phyloP scores from a whole-genome alignment of 2,888 invertebrate species.

The Caenorhabditis sp. region DNA sequence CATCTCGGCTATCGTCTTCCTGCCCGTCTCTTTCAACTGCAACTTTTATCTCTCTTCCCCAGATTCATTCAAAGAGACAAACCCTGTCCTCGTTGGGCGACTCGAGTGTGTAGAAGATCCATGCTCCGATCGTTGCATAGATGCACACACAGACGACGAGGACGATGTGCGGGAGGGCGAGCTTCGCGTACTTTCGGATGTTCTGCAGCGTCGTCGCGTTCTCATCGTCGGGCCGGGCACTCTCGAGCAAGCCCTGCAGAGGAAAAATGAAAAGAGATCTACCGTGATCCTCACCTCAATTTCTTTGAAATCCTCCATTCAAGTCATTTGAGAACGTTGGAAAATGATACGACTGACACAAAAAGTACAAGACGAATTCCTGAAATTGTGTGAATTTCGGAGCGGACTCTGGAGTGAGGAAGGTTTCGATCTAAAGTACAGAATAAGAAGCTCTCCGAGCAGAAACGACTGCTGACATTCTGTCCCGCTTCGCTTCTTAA shows the following conservation, averaged over 20 bases:
- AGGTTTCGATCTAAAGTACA: conserved; percentile 7
- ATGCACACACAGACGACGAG: conserved; percentile 77
- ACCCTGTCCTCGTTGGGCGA: conserved; percentile 78
- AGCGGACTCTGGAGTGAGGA: background rate
- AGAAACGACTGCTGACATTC: conserved; percentile 3
- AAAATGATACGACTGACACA: background rate
- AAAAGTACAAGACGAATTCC: conserved; percentile 16
- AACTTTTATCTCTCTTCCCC: too few species aligned
- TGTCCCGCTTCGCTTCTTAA: conserved; percentile 28
- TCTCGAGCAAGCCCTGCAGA: conserved; percentile 56
- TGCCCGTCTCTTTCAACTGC: conserved; percentile 62
- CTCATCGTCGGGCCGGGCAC: conserved; percentile 51
- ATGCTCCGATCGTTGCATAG: conserved; percentile 78
- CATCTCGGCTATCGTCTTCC: conserved; percentile 65
- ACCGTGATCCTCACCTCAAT: conserved; percentile 53
- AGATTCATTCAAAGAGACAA: too few species aligned
- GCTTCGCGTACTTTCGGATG: conserved; percentile 71
- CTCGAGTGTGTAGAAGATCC: conserved; percentile 77
- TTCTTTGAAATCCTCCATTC: conserved; percentile 70
- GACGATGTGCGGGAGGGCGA: conserved; percentile 78
- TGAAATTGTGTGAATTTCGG: background rate
- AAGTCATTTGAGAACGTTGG: conserved; percentile 52
- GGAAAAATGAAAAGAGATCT: background rate
- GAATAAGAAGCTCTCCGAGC: background rate
- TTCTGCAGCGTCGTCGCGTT: conserved; percentile 29